Percentiles rank a stretch among this genome's conserved stretches.
phyloP scores from a whole-genome alignment of 2,797 vertebrate genomes.

The Scomberomorus guttatus region DNA sequence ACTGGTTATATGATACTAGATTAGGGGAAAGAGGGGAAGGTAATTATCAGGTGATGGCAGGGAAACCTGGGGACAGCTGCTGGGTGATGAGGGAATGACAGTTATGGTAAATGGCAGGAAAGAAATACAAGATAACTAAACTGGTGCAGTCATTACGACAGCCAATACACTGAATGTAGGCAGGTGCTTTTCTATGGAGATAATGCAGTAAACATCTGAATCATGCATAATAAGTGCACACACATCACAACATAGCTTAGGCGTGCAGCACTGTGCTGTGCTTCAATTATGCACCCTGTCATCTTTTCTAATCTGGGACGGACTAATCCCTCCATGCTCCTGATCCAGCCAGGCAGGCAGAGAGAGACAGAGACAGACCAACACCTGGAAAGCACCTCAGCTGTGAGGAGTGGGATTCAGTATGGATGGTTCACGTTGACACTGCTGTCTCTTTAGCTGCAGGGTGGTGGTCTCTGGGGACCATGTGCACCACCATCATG shows the following conservation, averaged over 20 bases:
- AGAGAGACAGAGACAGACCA: slow-evolving; percentile 23
- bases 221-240: slow-evolving; percentile 38
- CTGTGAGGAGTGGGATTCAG: slow-evolving; percentile 10
- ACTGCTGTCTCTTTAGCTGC: slow-evolving; percentile 22
- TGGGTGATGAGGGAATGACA: neutral
- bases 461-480: slow-evolving; percentile 19
- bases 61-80: neutral
- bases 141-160: neutral
- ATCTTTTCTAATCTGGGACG: slow-evolving; percentile 78
- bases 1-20: neutral
- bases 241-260: slow-evolving; percentile 48
- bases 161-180: neutral
- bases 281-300: slow-evolving; percentile 61
- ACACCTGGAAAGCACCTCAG: slow-evolving; percentile 25
- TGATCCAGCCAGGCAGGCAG: slow-evolving; percentile 42
- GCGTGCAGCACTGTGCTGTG: slow-evolving; percentile 20
- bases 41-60: neutral
- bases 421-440: slow-evolving; percentile 54
- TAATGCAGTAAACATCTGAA: slow-evolving; percentile 27
- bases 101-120: neutral
- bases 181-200: slow-evolving; percentile 16
- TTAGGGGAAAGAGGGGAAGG: slow-evolving; percentile 12
- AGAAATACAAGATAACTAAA: neutral
- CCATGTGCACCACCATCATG: slow-evolving; percentile 94
- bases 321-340: slow-evolving; percentile 72